Evolutionary conservation across 2,797 vertebrate genomes (phyloP).

Genomic region (Diplodus puntazzo): DNA sequence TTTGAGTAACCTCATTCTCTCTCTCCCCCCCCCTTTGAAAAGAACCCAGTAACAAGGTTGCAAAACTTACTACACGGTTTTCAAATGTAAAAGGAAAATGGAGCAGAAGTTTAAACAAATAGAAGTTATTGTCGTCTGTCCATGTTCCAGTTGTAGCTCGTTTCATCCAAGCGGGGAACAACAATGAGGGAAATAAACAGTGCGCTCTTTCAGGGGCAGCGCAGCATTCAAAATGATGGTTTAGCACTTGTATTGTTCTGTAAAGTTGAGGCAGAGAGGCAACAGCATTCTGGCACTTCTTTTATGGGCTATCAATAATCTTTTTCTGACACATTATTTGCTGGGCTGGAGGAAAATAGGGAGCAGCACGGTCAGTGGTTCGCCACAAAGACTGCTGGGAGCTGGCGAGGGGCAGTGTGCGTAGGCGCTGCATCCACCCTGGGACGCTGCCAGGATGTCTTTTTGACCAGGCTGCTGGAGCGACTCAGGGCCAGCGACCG

Average conservation of each 20-base stretch:
- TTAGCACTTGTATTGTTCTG: constrained; percentile 84
- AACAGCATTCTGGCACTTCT: constrained; percentile 81
- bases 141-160: constrained; percentile 72
- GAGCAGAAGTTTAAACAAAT: constrained; percentile 60
- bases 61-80: constrained; percentile 54
- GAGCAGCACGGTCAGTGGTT: constrained; percentile 88
- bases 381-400: constrained; percentile 83
- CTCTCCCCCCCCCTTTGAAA: constrained; percentile 36
- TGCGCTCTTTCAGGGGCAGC: constrained; percentile 60
- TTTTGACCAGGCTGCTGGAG: constrained; percentile 83
- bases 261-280: constrained; percentile 77
- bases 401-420: constrained; percentile 76
- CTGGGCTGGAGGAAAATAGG: constrained; percentile 80
- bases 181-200: constrained; percentile 59
- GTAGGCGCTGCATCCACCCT: constrained; percentile 80
- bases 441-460: constrained; percentile 84
- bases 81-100: constrained; percentile 62
- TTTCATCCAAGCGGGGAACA: constrained; percentile 59
- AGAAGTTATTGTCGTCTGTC: constrained; percentile 65
- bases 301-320: constrained; percentile 84
- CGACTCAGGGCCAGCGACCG: constrained; percentile 79
- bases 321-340: constrained; percentile 85
- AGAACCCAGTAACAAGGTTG: constrained; percentile 35
- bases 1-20: constrained; percentile 48
- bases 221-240: constrained; percentile 81